A percentile compares a stretch with the other conserved stretches of the same genome.
These are phyloP conservation scores for Hemiprocne comata DNA, from an alignment of 2,113 vertebrate species.

Conservation along the genomic window DNA sequence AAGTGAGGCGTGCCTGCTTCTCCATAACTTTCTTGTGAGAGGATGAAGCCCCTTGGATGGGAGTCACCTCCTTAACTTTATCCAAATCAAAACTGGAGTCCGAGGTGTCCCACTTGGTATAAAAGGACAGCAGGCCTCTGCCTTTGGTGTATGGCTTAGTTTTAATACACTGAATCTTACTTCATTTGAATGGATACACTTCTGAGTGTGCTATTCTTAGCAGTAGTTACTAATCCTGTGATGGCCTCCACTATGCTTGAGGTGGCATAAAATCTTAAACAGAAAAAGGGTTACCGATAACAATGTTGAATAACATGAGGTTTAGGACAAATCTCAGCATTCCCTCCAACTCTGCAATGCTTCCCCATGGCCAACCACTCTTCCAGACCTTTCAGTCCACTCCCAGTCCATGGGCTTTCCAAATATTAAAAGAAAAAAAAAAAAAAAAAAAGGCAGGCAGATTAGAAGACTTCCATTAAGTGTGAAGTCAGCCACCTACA, in stretches of 20 bases:
- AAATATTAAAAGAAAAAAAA: not conserved
- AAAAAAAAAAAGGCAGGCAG: not conserved
- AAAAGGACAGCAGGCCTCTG: not conserved
- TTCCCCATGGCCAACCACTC: not conserved
- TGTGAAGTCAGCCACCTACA: not conserved
- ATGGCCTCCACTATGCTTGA: not conserved
- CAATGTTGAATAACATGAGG: not conserved
- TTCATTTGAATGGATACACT: not conserved
- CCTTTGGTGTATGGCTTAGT: not conserved
- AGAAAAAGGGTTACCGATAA: not conserved
- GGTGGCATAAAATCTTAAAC: not conserved
- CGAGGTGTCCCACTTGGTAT: rapidly evolving
- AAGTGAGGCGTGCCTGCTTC: not conserved
- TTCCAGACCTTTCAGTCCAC: not conserved
- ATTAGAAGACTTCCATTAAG: not conserved
- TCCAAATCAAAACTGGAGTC: not conserved
- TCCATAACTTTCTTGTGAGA: not conserved
- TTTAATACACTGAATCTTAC: not conserved
- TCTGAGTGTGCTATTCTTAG: not conserved
- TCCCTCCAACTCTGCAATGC: rapidly evolving
- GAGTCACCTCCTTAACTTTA: not conserved
- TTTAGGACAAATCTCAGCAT: not conserved
- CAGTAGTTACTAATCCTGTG: not conserved
- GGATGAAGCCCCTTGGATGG: not conserved
- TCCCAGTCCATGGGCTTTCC: not conserved